phyloP scores from a whole-genome alignment of 2,888 invertebrate species.

The Tetragonula carbonaria region DNA sequence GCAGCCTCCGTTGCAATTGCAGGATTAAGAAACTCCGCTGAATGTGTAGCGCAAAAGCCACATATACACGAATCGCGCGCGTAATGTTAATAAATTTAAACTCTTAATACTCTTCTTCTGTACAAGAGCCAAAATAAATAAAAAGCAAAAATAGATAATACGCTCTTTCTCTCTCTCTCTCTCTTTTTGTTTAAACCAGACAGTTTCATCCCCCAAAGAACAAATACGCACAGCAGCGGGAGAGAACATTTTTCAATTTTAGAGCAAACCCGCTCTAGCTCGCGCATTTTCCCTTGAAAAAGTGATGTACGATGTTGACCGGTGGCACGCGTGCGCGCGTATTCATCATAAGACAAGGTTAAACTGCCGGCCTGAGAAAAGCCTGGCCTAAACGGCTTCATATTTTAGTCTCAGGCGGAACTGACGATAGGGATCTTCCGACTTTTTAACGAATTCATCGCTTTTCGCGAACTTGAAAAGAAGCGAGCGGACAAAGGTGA shows the following conservation, averaged over 20 bases:
- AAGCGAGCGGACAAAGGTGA: neutral
- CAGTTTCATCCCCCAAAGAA: neutral
- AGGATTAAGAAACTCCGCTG: neutral
- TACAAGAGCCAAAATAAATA: neutral
- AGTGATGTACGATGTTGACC: constrained; percentile 5
- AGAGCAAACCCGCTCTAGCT: neutral
- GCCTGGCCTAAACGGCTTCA: constrained; percentile 21
- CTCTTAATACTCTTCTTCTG: neutral
- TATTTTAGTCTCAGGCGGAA: constrained; percentile 22
- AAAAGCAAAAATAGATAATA: rapidly evolving
- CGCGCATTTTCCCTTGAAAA: neutral
- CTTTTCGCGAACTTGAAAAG: neutral
- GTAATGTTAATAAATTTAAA: neutral
- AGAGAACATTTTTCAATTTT: neutral
- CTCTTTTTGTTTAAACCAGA: neutral
- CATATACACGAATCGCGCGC: neutral
- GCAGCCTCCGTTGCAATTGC: neutral
- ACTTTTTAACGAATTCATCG: constrained; percentile 22
- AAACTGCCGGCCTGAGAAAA: neutral
- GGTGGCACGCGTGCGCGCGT: no score
- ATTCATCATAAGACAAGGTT: constrained; percentile 6
- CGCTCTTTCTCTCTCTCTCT: neutral
- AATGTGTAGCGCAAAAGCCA: neutral
- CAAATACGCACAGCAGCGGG: neutral
- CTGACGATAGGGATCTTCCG: constrained; percentile 27